Base-by-base conservation (phyloP, 2,888 invertebrate genomes). In the Spisula solida region DNA sequence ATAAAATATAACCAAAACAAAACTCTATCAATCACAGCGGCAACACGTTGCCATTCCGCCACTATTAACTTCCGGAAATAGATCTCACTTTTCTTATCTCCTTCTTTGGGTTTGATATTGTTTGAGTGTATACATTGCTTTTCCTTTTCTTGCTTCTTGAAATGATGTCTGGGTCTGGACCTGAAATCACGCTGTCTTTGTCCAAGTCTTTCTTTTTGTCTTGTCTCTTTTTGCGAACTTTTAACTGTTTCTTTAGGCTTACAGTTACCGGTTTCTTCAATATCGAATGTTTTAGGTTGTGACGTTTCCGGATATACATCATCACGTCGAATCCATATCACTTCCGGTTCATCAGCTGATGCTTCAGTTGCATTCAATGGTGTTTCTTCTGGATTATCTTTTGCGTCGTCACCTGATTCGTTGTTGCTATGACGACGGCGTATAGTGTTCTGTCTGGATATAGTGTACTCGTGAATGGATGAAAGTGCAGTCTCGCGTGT, bases 41-140 rank as follows among this genome's bases (percentile, higher is more conserved):
- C 96, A 20, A 96, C 95, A 20, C 95, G 94, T 87, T 96, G 96
- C 96, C 96, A 96, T 84, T 96, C 96, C 0, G 95, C 96, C 31
- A 96, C 94, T 75, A 96, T 94, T 75, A 94, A 83, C 86, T 95
- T 95, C 66, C 94, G 87, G 51, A 86, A 90, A 79, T 90, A 91
- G 14, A 94, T 80, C 75, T 93, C 91, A 55, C 88, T 92, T 31
- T 89, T 89, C 25, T 88, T 85, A 85, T 92, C 88, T 14, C 91
- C 91, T 51, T 85, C 88, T 51, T 88, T 86, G 5, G 87, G 87
- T 29, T 47, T 82, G 48, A 82, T 89, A 20, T 87, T 79, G n/a
- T 84, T 84, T n/a, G 66, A 31, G 16, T 85, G 55, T 47, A 87
- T 88, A 51, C 82, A 85, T 31, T 75, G 56, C 20, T 86, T 85